Evolutionary conservation across 2,113 vertebrate species (phyloP).

Genomic region (Baryphthengus martii): DNA sequence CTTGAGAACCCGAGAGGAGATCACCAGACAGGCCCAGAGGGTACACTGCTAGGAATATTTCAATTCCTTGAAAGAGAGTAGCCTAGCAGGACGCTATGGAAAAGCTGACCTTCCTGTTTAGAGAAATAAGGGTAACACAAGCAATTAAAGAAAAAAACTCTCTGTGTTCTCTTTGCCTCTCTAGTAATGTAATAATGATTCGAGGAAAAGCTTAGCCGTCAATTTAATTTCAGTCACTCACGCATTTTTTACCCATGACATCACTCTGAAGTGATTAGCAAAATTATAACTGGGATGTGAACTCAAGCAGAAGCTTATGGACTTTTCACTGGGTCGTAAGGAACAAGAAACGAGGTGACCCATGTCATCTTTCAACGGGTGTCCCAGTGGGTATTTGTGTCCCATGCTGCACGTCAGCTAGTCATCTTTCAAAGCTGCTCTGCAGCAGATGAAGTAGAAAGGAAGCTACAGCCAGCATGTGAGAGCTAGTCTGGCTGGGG

Average conservation of each 20-base stretch:
- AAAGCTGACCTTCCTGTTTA: background rate
- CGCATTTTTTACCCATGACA: constrained; percentile 5
- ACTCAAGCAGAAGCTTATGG: background rate
- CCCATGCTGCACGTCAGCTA: background rate
- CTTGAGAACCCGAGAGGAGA: background rate
- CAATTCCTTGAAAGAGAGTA: background rate
- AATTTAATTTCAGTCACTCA: constrained; percentile 1
- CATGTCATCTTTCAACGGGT: background rate
- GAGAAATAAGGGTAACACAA: background rate
- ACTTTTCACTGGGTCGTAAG: background rate
- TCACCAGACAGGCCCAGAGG: background rate
- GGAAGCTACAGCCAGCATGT: background rate
- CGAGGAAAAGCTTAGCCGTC: background rate
- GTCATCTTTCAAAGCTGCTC: background rate
- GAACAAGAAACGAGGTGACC: background rate
- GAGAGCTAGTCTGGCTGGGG: background rate
- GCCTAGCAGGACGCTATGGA: constrained; percentile 8
- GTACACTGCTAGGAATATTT: background rate
- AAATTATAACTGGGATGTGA: background rate
- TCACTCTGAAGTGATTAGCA: constrained; percentile 19
- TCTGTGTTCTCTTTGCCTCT: background rate
- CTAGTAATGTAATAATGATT: background rate
- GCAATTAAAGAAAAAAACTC: background rate
- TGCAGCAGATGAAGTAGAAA: background rate
- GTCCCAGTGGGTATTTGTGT: background rate